Base-by-base conservation (phyloP, 2,888 invertebrate genomes). In the Melanostoma mellinum region DNA sequence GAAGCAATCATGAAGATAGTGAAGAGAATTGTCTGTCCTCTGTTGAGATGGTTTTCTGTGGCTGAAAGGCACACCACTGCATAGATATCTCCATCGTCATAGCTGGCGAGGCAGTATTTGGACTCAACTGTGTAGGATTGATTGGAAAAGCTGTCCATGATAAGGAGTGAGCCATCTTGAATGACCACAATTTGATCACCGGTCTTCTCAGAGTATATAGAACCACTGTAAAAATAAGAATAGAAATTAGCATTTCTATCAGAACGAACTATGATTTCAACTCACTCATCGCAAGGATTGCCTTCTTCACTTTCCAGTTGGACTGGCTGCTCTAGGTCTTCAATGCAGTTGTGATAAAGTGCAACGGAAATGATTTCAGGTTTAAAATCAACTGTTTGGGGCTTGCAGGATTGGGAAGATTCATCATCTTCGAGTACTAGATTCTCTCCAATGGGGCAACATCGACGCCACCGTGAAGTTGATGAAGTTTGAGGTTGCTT, bases 391-490 rank as follows among this genome's bases (percentile, higher is more conserved):
- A 10, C 48, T 0, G 5, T 30, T 9, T 72, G 69, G n/a, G 68
- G 67, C 2, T 69, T 73, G 53, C 87, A 87, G n/a, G 58, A 65
- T 5, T 56, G 10, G 4, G 46, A 61, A 5, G 55, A 88, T 20
- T 4, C 87, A 48, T 88, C 87, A 3, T 88, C 87, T 77, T 87
- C 87, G 50, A 88, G 85, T 38, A 87, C 86, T 53, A 90, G 86
- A 71, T 88, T 89, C 82, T 90, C 90, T 55, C 90, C 90, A 36
- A 88, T 84, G 8, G 91, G 89, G 81, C 91, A 90, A 65, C 91
- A 91, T 87, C 91, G 91, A 77, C 92, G 92, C 87, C 92, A 89
- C 88, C 92, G 92, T 89, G 93, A 88, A 3, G 81, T 76, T 5
- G 86, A 63, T n/a, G 86, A 86, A 3, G 77, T 73, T 5, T 86